Conservation (phyloP, 2,888 invertebrate genomes). For the Camptogramma bilineatum region DNA sequence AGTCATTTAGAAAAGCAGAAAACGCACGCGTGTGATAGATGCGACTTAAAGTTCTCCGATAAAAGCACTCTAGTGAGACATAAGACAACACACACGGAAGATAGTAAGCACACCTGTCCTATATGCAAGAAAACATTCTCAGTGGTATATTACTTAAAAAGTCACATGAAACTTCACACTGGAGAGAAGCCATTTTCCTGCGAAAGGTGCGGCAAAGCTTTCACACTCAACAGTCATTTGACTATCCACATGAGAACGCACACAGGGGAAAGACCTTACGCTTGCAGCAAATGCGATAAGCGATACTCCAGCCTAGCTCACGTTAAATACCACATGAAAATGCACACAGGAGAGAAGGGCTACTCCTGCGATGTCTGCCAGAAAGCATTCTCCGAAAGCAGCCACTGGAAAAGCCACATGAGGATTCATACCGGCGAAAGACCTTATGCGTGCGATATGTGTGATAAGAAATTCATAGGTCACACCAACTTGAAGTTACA, state of each 20-base stretch:
- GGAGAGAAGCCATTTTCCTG: conserved; percentile 27
- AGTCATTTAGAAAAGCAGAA: conserved; percentile 21
- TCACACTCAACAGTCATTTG: conserved; percentile 28
- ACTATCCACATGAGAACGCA: conserved; percentile 32
- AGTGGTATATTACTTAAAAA: conserved; percentile 31
- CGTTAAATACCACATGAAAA: conserved; percentile 31
- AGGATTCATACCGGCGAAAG: conserved; percentile 30
- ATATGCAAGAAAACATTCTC: conserved; percentile 28
- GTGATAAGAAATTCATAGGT: conserved; percentile 31
- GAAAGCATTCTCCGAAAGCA: conserved; percentile 29
- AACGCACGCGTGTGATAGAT: conserved; percentile 24
- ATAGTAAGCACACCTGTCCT: conserved; percentile 18
- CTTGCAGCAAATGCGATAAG: conserved; percentile 31
- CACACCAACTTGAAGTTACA: conserved; percentile 32
- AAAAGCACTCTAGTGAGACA: conserved; percentile 23
- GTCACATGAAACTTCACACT: conserved; percentile 30
- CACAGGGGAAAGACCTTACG: conserved; percentile 33
- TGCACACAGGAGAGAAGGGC: conserved; percentile 26
- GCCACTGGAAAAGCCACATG: conserved; percentile 32
- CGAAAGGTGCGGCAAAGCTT: conserved; percentile 28
- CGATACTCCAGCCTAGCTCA: conserved; percentile 26
- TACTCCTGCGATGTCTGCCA: conserved; percentile 28
- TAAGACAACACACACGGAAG: conserved; percentile 22
- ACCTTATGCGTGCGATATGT: conserved; percentile 33
- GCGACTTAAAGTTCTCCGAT: conserved; percentile 25